Conservation (phyloP, 2,113 vertebrate species). For the Periophthalmodon schlosseri region DNA sequence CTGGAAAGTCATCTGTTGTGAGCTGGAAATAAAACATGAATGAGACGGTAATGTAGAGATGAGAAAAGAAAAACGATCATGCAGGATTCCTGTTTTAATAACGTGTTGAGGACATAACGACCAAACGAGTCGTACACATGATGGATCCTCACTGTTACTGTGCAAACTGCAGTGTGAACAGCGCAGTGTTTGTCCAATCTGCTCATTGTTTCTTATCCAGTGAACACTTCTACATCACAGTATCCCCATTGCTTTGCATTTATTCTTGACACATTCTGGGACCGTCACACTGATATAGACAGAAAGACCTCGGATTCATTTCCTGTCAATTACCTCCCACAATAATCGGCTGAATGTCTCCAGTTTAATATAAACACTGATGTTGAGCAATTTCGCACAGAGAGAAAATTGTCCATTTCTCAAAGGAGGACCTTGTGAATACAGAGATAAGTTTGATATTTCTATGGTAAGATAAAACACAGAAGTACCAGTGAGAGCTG, state of each 20-base stretch:
- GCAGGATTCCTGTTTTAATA: not conserved
- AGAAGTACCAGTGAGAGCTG: slow-evolving; percentile 11
- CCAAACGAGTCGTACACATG: not conserved
- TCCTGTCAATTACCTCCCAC: slow-evolving; percentile 4
- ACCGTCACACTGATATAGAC: slow-evolving; percentile 3
- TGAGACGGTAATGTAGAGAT: not conserved
- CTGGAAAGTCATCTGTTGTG: not conserved
- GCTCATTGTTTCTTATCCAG: not conserved
- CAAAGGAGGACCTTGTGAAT: slow-evolving; percentile 21
- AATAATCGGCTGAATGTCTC: not conserved
- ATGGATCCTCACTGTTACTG: not conserved
- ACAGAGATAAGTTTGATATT: slow-evolving; percentile 21
- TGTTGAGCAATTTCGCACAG: slow-evolving; percentile 5
- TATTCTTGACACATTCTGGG: slow-evolving; percentile 10
- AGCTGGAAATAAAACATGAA: not conserved
- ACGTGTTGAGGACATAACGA: not conserved
- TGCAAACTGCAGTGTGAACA: not conserved
- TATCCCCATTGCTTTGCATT: not conserved
- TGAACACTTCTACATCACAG: not conserved
- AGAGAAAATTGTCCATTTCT: slow-evolving; percentile 29
- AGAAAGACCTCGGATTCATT: slow-evolving; percentile 26
- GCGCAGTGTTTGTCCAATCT: not conserved
- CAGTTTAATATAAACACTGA: slow-evolving; percentile 31
- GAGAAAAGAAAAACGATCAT: not conserved
- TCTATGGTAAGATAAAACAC: slow-evolving; percentile 18